Evolutionary conservation across 1,140 invertebrate genomes (phyloP), one percentile per base, ranked within the genome.

Genomic region (Nephila pilipes): DNA sequence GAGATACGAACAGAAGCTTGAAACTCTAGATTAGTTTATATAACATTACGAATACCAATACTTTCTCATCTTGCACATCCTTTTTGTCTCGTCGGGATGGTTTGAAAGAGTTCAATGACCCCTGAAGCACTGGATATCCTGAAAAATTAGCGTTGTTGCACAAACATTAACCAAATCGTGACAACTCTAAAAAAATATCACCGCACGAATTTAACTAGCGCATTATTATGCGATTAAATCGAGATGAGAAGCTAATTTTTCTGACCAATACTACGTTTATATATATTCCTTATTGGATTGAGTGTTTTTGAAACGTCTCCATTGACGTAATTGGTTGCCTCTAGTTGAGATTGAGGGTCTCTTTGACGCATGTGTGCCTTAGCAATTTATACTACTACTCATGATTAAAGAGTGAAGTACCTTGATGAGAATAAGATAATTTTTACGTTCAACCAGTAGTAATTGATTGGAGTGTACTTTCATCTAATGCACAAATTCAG

Each of bases 111-210:
- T 54, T 83, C 81, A 46, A 32, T 83, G 81, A 83, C 81, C 81
- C 20, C 22, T 16, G 54, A 54, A 46, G 38, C 81, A 83, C 25
- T 8, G n/a, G 6, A 83, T 29, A 55, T 57, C 32, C 14, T 18
- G 69, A 75, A 75, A 32, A 32, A 29, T 16, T 75, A 60, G 36
- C 69, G 69, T 22, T 22, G 46, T 22, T 22, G 22, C 81, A 54
- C 81, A 54, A 83, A 54, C 81, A 83, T 83, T 55, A 83, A 83
- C 81, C 46, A 83, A 20, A 12, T 83, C 81, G 81, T 83, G 81
- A 83, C 81, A 75, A 29, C 14, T 32, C 46, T 10, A 55, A 55
- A 83, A 83, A 14, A 81, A 81, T 46, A 16, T 8, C 8, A 14
- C 25, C 54, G 54, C 81, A 83, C 81, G 81, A 83, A n/a, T 83